Evolutionary conservation across 2,797 vertebrate genomes (phyloP).

Genomic region (Cossypha heuglini): DNA sequence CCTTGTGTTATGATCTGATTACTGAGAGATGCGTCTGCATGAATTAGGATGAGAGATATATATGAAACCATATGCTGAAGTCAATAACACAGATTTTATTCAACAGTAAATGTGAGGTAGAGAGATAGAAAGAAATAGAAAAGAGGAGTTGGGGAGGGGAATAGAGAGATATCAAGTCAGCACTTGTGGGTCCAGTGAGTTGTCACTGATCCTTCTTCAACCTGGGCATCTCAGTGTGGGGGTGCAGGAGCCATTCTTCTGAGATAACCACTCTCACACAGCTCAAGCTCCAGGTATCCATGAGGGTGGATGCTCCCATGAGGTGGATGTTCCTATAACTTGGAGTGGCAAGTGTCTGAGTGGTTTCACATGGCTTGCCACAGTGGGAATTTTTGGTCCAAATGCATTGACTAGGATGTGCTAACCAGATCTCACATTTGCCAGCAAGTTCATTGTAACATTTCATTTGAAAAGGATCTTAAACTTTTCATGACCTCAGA

Average conservation of each 20-base stretch:
- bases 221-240: background rate
- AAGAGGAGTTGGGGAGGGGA: background rate
- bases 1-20: background rate
- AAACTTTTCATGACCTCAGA: background rate
- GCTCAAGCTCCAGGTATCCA: too few species aligned
- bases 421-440: background rate
- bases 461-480: background rate
- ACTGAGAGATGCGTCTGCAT: background rate
- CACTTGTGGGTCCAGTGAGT: accelerated
- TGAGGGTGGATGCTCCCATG: background rate
- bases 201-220: background rate
- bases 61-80: background rate
- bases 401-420: background rate
- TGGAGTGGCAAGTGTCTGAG: background rate
- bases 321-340: background rate
- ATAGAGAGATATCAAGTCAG: background rate
- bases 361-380: background rate
- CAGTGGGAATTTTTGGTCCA: background rate
- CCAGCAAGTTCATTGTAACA: background rate
- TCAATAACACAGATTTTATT: background rate
- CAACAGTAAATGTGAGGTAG: background rate
- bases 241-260: background rate
- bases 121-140: background rate
- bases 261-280: background rate
- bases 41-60: background rate